These are phyloP conservation scores for Drosophila leontia DNA, from an alignment of 1,140 invertebrate genomes.

Conservation along the genomic window DNA sequence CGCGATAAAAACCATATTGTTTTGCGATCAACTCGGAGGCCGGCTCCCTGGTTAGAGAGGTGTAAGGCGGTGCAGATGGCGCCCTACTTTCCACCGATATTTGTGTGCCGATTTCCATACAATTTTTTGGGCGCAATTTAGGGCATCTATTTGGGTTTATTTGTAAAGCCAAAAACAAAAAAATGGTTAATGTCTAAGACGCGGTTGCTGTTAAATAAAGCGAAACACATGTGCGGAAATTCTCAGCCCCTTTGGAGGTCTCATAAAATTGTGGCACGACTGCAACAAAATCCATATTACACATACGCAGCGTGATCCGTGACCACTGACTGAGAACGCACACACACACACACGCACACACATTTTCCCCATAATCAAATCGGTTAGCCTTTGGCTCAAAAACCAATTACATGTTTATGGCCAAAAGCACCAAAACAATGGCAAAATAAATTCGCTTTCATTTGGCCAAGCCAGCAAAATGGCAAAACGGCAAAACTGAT, in stretches of 20 bases:
- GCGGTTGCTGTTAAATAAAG: slow-evolving; percentile 48
- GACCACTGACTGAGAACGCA: slow-evolving; percentile 20
- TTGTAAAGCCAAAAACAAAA: slow-evolving; percentile 59
- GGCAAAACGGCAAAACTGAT: slow-evolving; percentile 33
- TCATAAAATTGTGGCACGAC: slow-evolving; percentile 20
- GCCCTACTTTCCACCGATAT: slow-evolving; percentile 64
- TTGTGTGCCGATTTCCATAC: slow-evolving; percentile 48
- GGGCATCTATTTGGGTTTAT: slow-evolving; percentile 76
- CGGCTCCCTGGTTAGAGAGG: not conserved
- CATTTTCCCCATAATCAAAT: slow-evolving; percentile 6
- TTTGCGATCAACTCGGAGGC: slow-evolving; percentile 30
- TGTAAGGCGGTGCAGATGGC: slow-evolving; percentile 74
- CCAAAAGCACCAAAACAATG: slow-evolving; percentile 29
- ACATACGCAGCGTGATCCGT: slow-evolving; percentile 60
- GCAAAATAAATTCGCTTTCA: slow-evolving; percentile 59
- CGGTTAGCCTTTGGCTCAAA: slow-evolving; percentile 49
- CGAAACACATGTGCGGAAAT: slow-evolving; percentile 80
- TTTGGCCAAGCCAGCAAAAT: slow-evolving; percentile 15
- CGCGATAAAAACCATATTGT: slow-evolving; percentile 80
- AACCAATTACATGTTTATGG: slow-evolving; percentile 66
- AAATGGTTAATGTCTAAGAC: slow-evolving; percentile 57
- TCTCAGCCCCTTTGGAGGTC: slow-evolving; percentile 39
- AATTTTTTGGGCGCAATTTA: slow-evolving; percentile 62
- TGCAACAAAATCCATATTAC: slow-evolving; percentile 49
- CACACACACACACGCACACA: slow-evolving; percentile 4